Percentiles rank a stretch among this genome's conserved stretches.
Conservation (phyloP, 2,888 invertebrate genomes). For the Sphecodes monilicornis region DNA sequence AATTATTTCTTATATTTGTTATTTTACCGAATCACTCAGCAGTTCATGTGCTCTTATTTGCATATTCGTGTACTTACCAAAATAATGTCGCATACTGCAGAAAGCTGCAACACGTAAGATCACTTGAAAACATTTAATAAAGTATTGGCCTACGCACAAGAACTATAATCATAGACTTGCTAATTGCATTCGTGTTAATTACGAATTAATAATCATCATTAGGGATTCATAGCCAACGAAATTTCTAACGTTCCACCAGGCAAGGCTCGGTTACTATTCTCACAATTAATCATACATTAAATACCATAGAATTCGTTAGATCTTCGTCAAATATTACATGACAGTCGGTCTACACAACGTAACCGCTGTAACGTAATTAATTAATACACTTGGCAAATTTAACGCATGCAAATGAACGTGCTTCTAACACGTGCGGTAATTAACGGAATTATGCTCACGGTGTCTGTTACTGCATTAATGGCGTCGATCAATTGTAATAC, state of each 20-base stretch:
- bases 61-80: too few species aligned
- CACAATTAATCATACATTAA: slow-evolving; percentile 33
- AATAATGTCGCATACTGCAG: too few species aligned
- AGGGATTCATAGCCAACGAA: not conserved
- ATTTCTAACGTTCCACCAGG: not conserved
- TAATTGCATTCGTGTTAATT: not conserved
- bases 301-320: slow-evolving; percentile 32
- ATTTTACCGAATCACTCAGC: too few species aligned
- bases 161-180: not conserved
- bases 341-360: not conserved
- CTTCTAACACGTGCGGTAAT: slow-evolving; percentile 36
- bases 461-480: slow-evolving; percentile 52
- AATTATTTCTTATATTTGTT: not conserved
- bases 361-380: slow-evolving; percentile 38
- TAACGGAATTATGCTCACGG: slow-evolving; percentile 48
- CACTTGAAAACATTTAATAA: not conserved
- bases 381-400: slow-evolving; percentile 38
- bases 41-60: too few species aligned
- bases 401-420: slow-evolving; percentile 33
- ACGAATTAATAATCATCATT: slow-evolving; percentile 13
- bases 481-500: slow-evolving; percentile 50
- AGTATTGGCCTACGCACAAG: not conserved
- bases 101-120: not conserved
- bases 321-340: slow-evolving; percentile 40
- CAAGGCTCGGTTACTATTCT: not conserved